A percentile compares a stretch with the other conserved stretches of the same genome.
Conservation (phyloP, 1,140 invertebrate genomes). For the Cyrtorhinus lividipennis region DNA sequence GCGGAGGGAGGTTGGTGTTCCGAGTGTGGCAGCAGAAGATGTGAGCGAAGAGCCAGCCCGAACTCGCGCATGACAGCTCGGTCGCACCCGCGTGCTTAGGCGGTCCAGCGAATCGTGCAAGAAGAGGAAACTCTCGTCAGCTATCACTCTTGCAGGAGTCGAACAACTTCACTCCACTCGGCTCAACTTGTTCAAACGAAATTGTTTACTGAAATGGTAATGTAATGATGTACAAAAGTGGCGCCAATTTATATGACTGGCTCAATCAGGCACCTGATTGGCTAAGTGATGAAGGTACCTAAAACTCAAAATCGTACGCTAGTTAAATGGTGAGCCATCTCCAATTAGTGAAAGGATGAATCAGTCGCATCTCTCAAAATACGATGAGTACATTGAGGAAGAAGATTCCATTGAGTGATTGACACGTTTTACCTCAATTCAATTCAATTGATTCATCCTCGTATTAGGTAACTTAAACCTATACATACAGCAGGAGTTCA, state of each 20-base stretch:
- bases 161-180: neutral
- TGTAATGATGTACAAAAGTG: neutral
- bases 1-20: constrained; percentile 3
- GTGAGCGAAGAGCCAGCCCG: neutral
- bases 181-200: neutral
- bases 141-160: neutral
- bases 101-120: neutral
- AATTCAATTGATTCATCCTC: too few species aligned
- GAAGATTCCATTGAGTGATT: too few species aligned
- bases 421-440: too few species aligned
- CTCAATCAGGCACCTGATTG: too few species aligned
- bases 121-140: neutral
- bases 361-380: too few species aligned
- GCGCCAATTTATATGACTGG: neutral
- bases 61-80: constrained; percentile 1
- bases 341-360: too few species aligned
- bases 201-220: neutral
- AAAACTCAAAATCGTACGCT: too few species aligned
- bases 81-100: neutral
- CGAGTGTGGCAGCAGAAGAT: constrained; percentile 1
- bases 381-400: too few species aligned
- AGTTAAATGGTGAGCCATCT: too few species aligned
- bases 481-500: too few species aligned
- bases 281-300: too few species aligned
- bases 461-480: too few species aligned